These are phyloP conservation scores for Platalea minor DNA, from an alignment of 2,797 vertebrate genomes.

Conservation along the genomic window DNA sequence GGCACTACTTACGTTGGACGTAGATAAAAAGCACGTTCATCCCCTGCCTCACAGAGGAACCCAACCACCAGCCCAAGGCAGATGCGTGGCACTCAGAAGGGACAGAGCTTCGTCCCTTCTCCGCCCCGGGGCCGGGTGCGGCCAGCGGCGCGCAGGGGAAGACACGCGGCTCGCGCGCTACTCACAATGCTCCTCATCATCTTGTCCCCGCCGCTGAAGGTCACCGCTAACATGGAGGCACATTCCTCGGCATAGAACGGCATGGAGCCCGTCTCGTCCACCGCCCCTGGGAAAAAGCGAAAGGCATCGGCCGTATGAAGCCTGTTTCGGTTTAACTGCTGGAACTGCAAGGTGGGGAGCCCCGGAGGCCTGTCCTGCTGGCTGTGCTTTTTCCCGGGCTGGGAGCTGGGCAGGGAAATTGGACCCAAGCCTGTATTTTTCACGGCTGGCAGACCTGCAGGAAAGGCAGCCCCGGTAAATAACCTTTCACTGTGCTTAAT, in stretches of 20 bases:
- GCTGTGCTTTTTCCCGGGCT: neutral
- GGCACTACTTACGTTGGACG: neutral
- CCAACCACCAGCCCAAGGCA: neutral
- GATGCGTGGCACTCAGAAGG: rapidly evolving
- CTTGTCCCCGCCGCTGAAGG: slow-evolving; percentile 91
- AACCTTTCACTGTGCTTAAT: neutral
- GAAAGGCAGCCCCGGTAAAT: neutral
- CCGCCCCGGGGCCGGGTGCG: rapidly evolving
- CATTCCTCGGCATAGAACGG: slow-evolving; percentile 96
- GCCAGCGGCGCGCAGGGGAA: neutral
- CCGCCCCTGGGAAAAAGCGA: slow-evolving; percentile 79
- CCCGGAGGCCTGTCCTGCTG: neutral
- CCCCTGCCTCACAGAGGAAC: neutral
- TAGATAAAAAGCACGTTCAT: rapidly evolving
- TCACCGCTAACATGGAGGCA: slow-evolving; percentile 95
- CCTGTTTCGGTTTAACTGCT: neutral
- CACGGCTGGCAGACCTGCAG: neutral
- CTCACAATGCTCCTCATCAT: slow-evolving; percentile 91
- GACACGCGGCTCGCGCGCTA: neutral
- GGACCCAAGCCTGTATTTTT: neutral
- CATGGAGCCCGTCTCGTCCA: slow-evolving; percentile 91
- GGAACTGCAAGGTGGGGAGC: rapidly evolving
- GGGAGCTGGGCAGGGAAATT: neutral
- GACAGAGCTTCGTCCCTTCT: rapidly evolving
- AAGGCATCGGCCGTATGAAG: rapidly evolving